Evolutionary conservation across 2,888 invertebrate genomes (phyloP).

Genomic region (Nomada flava): DNA sequence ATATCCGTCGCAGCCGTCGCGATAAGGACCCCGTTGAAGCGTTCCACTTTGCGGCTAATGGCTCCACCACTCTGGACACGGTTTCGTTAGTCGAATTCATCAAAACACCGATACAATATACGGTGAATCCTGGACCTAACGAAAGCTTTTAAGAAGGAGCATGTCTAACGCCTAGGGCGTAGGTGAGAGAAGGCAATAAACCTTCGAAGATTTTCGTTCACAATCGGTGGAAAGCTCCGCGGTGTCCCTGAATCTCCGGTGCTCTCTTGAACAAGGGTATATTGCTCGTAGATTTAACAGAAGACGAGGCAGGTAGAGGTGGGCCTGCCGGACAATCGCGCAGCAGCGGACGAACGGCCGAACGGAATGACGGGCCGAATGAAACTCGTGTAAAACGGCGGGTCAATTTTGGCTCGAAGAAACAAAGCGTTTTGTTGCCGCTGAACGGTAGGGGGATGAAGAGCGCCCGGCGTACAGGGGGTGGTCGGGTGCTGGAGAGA

Average conservation of each 20-base stretch:
- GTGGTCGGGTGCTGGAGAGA: slow-evolving; percentile 63
- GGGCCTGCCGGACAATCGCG: not conserved
- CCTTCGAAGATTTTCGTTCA: not conserved
- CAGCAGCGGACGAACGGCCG: slow-evolving; percentile 25
- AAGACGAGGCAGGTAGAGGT: slow-evolving; percentile 8
- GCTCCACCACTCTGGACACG: not conserved
- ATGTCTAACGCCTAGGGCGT: not conserved
- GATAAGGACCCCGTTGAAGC: slow-evolving; percentile 36
- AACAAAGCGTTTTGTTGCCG: slow-evolving; percentile 65
- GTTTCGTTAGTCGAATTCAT: not conserved
- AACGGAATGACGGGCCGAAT: slow-evolving; percentile 50
- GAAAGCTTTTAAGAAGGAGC: not conserved
- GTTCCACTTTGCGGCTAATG: slow-evolving; percentile 11
- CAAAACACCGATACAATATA: not conserved
- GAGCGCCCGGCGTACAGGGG: slow-evolving; percentile 62
- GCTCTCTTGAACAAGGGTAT: slow-evolving; percentile 34
- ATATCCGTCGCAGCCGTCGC: slow-evolving; percentile 22
- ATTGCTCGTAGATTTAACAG: slow-evolving; percentile 44
- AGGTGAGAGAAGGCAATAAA: not conserved
- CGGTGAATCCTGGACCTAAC: not conserved
- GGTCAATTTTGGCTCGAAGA: slow-evolving; percentile 70
- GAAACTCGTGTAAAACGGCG: slow-evolving; percentile 55
- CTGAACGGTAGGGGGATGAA: slow-evolving; percentile 70
- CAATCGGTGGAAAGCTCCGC: not conserved
- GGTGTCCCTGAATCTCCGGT: not conserved